Conservation (phyloP, 1,140 invertebrate genomes). For the Drosophila baimaii region DNA sequence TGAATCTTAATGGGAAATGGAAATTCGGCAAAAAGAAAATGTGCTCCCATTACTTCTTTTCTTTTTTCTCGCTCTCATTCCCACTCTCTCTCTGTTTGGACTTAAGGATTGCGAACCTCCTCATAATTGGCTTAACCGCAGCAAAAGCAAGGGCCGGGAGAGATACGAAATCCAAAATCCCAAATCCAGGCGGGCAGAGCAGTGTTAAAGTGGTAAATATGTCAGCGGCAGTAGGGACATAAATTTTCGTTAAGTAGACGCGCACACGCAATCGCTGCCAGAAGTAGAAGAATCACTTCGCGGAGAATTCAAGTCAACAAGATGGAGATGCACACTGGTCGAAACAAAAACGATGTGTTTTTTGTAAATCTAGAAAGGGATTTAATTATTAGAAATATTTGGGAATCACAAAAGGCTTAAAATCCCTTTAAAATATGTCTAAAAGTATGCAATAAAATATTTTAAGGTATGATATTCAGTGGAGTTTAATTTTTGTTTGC, state of each 20-base stretch:
- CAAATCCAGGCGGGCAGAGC: conserved; percentile 16
- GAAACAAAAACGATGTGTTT: not conserved
- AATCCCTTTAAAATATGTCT: not conserved
- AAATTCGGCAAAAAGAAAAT: conserved; percentile 32
- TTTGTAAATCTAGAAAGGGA: not conserved
- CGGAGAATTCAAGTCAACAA: conserved; percentile 12
- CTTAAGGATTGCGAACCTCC: conserved; percentile 33
- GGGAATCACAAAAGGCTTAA: not conserved
- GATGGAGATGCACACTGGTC: not conserved
- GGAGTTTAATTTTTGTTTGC: not conserved
- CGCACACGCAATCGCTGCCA: conserved; percentile 69
- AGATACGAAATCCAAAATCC: conserved; percentile 1
- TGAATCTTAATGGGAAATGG: conserved; percentile 48
- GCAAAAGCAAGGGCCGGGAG: not conserved
- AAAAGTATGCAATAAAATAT: not conserved
- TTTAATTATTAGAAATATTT: not conserved
- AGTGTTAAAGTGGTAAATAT: conserved; percentile 82
- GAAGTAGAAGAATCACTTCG: conserved; percentile 28
- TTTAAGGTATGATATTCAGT: not conserved
- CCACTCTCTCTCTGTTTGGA: not conserved
- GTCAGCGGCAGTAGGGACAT: conserved; percentile 76
- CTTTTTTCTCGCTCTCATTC: not conserved
- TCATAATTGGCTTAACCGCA: conserved; percentile 42
- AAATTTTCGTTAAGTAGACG: conserved; percentile 82
- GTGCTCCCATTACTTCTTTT: conserved; percentile 16